Percentiles rank a stretch among this genome's conserved stretches.
Evolutionary conservation across 2,888 invertebrate genomes (phyloP).

Genomic region (Diarsia mendica): DNA sequence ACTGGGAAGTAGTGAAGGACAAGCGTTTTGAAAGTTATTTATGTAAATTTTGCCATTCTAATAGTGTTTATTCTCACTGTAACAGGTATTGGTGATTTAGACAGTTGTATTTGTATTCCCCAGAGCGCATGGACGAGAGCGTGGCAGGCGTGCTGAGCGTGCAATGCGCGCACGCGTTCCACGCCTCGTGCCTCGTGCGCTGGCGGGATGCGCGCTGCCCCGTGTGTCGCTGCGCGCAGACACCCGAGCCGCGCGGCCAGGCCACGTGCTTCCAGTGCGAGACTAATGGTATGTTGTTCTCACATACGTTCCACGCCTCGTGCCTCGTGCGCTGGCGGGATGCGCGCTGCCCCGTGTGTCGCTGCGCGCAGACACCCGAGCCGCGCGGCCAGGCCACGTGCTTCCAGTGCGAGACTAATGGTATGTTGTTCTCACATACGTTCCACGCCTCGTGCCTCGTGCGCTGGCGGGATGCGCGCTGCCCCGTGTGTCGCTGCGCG

Average conservation of each 20-base stretch:
- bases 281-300: too few species aligned
- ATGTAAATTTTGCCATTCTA: not conserved
- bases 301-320: slow-evolving; percentile 95
- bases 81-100: not conserved
- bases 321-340: slow-evolving; percentile 99
- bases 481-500: slow-evolving; percentile 98
- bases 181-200: slow-evolving; percentile 97
- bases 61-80: not conserved
- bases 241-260: slow-evolving; percentile 94
- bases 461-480: slow-evolving; percentile 99
- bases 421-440: too few species aligned
- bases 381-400: slow-evolving; percentile 93
- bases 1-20: not conserved
- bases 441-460: slow-evolving; percentile 98
- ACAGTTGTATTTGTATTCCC: not conserved
- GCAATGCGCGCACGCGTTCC: slow-evolving; percentile 99
- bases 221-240: slow-evolving; percentile 97
- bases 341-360: slow-evolving; percentile 99
- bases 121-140: slow-evolving; percentile 99
- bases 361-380: slow-evolving; percentile 96
- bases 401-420: slow-evolving; percentile 55
- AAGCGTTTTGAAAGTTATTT: not conserved
- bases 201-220: slow-evolving; percentile 99
- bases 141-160: slow-evolving; percentile 99
- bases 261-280: slow-evolving; percentile 89